phyloP scores from a whole-genome alignment of 2,797 vertebrate genomes.

The Mionectes olivaceus region DNA sequence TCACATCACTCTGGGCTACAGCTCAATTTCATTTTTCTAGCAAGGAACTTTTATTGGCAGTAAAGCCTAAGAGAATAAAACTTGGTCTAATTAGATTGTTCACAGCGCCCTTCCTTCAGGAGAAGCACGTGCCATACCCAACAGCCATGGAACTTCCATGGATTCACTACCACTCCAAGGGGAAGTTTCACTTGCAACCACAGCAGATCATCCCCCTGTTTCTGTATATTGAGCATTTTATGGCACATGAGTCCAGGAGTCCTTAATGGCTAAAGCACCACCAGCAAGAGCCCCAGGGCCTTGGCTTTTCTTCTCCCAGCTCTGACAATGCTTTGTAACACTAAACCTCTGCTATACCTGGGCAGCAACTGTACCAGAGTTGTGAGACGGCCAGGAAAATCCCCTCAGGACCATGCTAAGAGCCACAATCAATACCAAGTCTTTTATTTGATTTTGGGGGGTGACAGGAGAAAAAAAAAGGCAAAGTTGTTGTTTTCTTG shows the following conservation, averaged over 20 bases:
- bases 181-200: background rate
- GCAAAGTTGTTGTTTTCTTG: background rate
- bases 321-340: background rate
- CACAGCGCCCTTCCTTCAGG: background rate
- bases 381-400: background rate
- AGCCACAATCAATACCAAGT: background rate
- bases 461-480: accelerated
- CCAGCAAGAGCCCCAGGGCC: background rate
- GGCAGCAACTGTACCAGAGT: background rate
- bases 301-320: background rate
- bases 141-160: background rate
- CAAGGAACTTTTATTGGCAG: slow-evolving; percentile 13
- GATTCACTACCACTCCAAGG: background rate
- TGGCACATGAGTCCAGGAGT: background rate
- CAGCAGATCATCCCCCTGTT: background rate
- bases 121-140: background rate
- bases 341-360: background rate
- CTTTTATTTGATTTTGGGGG: background rate
- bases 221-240: background rate
- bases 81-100: slow-evolving; percentile 32
- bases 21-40: slow-evolving; percentile 26
- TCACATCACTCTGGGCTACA: slow-evolving; percentile 17
- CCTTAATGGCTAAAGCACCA: background rate
- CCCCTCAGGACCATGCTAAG: background rate
- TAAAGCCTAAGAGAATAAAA: slow-evolving; percentile 35